Evolutionary conservation across 2,797 vertebrate genomes (phyloP).

Genomic region (Mormyrus proboscirostris): DNA sequence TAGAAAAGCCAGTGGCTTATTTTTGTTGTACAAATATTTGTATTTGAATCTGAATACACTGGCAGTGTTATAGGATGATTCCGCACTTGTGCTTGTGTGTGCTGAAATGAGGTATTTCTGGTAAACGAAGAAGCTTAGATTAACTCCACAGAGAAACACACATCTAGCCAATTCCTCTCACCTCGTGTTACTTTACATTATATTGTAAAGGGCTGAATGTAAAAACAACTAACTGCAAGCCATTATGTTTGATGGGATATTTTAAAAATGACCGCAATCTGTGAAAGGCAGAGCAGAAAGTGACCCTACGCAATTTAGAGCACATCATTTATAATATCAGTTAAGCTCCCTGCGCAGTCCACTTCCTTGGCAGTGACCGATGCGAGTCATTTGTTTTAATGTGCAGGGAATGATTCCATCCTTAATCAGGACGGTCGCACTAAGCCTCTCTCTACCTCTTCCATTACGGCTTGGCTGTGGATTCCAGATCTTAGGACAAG

Average conservation of each 20-base stretch:
- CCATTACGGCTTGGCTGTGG: slow-evolving; percentile 1
- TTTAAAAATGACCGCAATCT: background rate
- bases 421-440: slow-evolving; percentile 14
- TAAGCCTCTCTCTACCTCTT: background rate
- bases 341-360: background rate
- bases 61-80: background rate
- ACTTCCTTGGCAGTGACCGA: slow-evolving; percentile 1
- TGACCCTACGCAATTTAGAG: background rate
- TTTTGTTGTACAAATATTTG: background rate
- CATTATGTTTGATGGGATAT: background rate
- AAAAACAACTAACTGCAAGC: background rate
- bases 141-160: background rate
- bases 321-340: slow-evolving; percentile 22
- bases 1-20: slow-evolving; percentile 10
- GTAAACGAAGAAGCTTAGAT: background rate
- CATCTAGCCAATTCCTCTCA: background rate
- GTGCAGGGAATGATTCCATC: background rate
- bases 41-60: background rate
- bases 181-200: background rate
- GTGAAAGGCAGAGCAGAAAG: background rate
- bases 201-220: background rate
- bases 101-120: background rate
- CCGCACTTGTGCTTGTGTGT: background rate
- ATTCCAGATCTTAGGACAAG: background rate
- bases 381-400: slow-evolving; percentile 8